Percentiles rank a stretch among this genome's conserved stretches.
These are phyloP conservation scores for Mirounga angustirostris DNA, from an alignment of 2,113 vertebrate genomes.

Conservation along the genomic window DNA sequence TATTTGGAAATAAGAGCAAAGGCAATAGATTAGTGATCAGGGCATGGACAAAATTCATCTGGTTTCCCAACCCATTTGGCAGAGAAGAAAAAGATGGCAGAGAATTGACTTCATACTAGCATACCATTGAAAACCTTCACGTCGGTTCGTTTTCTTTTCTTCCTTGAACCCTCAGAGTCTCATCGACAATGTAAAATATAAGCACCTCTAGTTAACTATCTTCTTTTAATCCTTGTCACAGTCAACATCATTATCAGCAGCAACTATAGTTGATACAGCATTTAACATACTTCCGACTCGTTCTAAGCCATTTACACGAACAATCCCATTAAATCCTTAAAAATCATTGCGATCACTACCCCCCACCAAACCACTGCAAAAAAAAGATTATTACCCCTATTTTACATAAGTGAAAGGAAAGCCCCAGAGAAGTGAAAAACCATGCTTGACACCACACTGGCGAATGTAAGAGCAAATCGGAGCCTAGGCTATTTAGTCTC, in stretches of 20 bases:
- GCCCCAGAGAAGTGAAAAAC: neutral
- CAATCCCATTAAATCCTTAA: neutral
- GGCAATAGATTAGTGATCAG: neutral
- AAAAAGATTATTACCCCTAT: neutral
- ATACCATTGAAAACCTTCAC: neutral
- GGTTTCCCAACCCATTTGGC: neutral
- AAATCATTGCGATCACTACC: neutral
- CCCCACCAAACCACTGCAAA: neutral
- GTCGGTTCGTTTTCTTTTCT: neutral
- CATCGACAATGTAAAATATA: neutral
- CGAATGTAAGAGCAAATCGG: neutral
- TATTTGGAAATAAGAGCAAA: slow-evolving; percentile 47
- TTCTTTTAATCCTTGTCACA: neutral
- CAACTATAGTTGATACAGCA: neutral
- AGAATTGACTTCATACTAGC: neutral
- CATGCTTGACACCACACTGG: neutral
- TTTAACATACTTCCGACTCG: neutral
- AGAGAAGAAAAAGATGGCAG: neutral
- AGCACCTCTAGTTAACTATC: neutral
- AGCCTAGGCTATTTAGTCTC: neutral
- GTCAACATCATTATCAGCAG: neutral
- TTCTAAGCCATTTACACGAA: neutral
- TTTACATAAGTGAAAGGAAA: neutral
- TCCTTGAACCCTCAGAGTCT: neutral
- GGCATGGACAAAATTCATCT: neutral